Base-by-base conservation (phyloP, 2,113 vertebrate species). In the Potamarius usumacintae region DNA sequence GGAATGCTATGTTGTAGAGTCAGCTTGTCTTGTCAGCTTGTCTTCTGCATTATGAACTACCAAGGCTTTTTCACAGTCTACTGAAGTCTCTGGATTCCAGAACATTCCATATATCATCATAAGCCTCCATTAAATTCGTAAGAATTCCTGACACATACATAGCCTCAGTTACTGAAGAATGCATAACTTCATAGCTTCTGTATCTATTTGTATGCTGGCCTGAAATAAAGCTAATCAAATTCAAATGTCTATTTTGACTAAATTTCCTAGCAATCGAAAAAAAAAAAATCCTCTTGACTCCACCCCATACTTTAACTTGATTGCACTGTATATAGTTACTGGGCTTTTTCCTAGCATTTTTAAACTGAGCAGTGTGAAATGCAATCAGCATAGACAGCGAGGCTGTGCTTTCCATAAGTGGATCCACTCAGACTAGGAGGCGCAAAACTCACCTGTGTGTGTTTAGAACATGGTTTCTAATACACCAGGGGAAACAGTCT, bases 401-500 rank as follows among this genome's bases (percentile, higher is more conserved):
- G 78, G 60, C 86, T 81, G 76, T 42, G 87, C 85, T 91, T 91
- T 92, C 85, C 87, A 34, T 63, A 10, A 84, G 62, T 84, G 69
- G 57, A 65, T 87, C 30, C 48, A 27, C 53, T 85, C 71, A 50
- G 62, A 34, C 87, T 82, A 58, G 84, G 83, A 88, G 82, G 52
- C 88, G 90, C 58, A 60, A 42, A 83, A 83, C 92, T 94, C 91
- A 93, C 92, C 92, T 94, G 92, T 91, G 89, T 91, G 84, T 69
- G 63, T 87, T 88, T 82, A 85, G 81, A 86, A 85, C 85, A 87
- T 48, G 79, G 53, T 62, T 83, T 92, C 92, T 90, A 92, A 91
- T 84, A 88, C 92, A 88, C 91, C 91, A 89, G 88, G 53, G 90
- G 91, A 91, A 94, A 92, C 85, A 93, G 22, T 93, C 92, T 93